Conservation (phyloP, 2,797 vertebrate species). For the Simalia tracyae region DNA sequence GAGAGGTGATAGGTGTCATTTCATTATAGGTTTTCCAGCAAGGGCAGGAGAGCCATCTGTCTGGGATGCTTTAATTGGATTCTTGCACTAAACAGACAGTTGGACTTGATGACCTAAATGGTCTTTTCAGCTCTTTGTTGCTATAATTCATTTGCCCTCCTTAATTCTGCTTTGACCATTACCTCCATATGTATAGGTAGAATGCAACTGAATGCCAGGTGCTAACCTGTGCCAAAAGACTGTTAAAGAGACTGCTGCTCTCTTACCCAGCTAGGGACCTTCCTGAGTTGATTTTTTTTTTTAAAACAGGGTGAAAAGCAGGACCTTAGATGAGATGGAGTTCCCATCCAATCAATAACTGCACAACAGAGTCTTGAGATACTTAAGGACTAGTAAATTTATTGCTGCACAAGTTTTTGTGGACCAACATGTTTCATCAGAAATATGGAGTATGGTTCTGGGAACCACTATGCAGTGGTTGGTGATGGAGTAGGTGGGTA, state of each 20-base stretch:
- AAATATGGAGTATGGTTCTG: background rate
- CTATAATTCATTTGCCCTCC: background rate
- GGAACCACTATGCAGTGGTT: background rate
- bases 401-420: background rate
- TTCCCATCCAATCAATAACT: background rate
- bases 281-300: background rate
- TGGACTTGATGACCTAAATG: background rate
- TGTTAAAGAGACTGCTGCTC: background rate
- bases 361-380: too few species aligned
- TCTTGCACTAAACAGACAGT: background rate
- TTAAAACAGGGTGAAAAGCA: background rate
- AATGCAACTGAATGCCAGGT: background rate
- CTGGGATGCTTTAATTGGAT: background rate
- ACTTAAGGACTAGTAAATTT: background rate
- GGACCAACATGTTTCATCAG: background rate
- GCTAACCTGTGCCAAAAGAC: background rate
- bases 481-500: background rate
- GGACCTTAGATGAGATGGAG: background rate
- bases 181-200: background rate
- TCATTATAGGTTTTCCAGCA: background rate
- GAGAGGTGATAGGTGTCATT: background rate
- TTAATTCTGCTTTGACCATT: background rate
- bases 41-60: background rate
- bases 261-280: background rate
- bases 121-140: background rate